Percentiles rank a stretch among this genome's conserved stretches.
phyloP scores from a whole-genome alignment of 2,888 invertebrate species.

The Dione vanillae region DNA sequence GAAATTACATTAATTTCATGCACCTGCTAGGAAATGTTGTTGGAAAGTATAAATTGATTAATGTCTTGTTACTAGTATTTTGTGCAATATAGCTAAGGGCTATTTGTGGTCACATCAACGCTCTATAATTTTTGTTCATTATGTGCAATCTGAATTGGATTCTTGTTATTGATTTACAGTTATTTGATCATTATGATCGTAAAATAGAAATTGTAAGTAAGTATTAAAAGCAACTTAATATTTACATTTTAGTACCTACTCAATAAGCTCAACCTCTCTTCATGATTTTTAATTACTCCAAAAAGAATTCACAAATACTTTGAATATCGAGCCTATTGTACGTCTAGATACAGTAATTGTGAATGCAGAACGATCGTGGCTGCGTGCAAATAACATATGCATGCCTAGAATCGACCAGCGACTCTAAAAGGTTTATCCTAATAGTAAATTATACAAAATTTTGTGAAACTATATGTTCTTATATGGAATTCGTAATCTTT shows the following conservation, averaged over 20 bases:
- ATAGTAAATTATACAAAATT: constrained; percentile 25
- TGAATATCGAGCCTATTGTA: constrained; percentile 11
- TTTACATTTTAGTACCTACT: no score
- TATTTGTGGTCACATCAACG: constrained; percentile 42
- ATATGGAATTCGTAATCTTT: background rate
- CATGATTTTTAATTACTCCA: no score
- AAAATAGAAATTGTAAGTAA: no score
- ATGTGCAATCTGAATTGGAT: constrained; percentile 34
- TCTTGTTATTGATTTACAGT: constrained; percentile 18
- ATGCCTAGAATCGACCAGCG: constrained; percentile 27
- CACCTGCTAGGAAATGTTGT: constrained; percentile 40
- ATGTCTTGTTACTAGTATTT: constrained; percentile 43
- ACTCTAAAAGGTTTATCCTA: constrained; percentile 18
- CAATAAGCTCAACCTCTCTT: no score
- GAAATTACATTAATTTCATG: constrained; percentile 29
- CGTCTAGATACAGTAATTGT: constrained; percentile 19
- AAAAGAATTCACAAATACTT: background rate
- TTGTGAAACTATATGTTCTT: constrained; percentile 25
- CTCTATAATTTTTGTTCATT: constrained; percentile 39
- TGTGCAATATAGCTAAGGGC: constrained; percentile 38
- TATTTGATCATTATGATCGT: background rate
- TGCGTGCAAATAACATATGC: constrained; percentile 32
- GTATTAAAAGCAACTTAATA: no score
- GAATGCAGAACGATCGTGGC: constrained; percentile 22
- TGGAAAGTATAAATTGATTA: constrained; percentile 39